These are phyloP conservation scores for Eira barbara DNA, from an alignment of 2,113 vertebrate species.

Conservation along the genomic window DNA sequence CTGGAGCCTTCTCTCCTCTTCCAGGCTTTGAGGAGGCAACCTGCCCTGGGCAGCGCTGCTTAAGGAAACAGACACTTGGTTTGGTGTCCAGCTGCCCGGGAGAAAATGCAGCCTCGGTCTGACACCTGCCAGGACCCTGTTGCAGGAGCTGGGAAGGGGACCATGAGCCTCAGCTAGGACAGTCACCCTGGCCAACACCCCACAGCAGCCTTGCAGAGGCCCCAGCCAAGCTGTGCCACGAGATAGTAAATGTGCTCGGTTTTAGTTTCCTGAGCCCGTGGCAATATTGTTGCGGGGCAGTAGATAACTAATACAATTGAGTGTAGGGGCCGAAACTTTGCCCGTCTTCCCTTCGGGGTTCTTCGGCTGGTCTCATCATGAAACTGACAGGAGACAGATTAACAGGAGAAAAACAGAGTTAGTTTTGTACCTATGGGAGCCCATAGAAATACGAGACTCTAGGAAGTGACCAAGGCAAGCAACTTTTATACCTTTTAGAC, in stretches of 20 bases:
- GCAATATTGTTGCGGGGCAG: not conserved
- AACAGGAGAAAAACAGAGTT: not conserved
- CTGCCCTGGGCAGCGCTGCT: not conserved
- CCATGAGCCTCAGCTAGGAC: not conserved
- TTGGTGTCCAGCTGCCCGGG: not conserved
- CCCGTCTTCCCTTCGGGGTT: not conserved
- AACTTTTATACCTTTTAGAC: not conserved
- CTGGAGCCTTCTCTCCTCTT: not conserved
- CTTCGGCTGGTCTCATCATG: not conserved
- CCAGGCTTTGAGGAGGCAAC: not conserved
- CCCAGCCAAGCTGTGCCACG: not conserved
- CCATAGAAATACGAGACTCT: not conserved
- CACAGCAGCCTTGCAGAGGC: not conserved
- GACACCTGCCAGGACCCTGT: not conserved
- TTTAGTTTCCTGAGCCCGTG: not conserved
- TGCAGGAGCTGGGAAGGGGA: not conserved
- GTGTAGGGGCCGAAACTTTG: not conserved
- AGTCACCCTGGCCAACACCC: not conserved
- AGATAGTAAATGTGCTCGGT: not conserved
- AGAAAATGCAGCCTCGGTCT: not conserved
- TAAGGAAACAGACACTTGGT: not conserved
- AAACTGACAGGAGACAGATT: too few species aligned
- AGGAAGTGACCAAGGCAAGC: not conserved
- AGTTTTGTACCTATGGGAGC: not conserved
- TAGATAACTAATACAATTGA: not conserved